These are phyloP conservation scores for Felis catus DNA, from an alignment of 2,113 vertebrate species.

Conservation along the genomic window DNA sequence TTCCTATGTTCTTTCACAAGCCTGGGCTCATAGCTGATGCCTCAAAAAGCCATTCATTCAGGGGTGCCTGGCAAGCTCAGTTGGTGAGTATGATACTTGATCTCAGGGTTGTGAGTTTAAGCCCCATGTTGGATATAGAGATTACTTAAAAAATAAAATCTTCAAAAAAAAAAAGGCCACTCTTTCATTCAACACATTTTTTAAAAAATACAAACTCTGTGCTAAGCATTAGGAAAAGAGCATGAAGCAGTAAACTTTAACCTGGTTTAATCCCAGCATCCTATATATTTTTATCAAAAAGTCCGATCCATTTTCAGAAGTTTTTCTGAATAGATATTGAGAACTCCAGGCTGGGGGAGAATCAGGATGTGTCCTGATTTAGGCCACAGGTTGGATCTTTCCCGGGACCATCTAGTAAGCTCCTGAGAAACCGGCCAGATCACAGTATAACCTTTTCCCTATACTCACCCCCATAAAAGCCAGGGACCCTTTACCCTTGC, in stretches of 20 bases:
- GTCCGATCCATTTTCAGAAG: neutral
- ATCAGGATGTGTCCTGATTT: neutral
- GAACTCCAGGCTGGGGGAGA: neutral
- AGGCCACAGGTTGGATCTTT: neutral
- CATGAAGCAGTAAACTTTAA: neutral
- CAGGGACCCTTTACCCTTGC: neutral
- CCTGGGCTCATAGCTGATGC: neutral
- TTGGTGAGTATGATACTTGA: too few species aligned
- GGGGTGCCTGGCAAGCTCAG: too few species aligned
- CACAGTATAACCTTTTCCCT: neutral
- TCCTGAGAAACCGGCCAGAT: neutral
- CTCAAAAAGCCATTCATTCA: slow-evolving; percentile 20
- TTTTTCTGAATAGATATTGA: slow-evolving; percentile 25
- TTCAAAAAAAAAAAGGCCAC: neutral
- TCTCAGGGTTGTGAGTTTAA: too few species aligned
- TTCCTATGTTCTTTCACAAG: neutral
- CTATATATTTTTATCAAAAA: slow-evolving; percentile 51
- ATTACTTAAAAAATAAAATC: too few species aligned
- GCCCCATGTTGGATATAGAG: too few species aligned
- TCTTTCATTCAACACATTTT: neutral
- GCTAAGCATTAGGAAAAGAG: neutral
- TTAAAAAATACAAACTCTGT: neutral
- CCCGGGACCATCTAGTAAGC: slow-evolving; percentile 14
- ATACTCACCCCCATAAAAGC: neutral
- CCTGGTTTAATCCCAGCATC: neutral